These are phyloP conservation scores for Nebria ingens DNA, from an alignment of 1,140 invertebrate species.

Conservation along the genomic window DNA sequence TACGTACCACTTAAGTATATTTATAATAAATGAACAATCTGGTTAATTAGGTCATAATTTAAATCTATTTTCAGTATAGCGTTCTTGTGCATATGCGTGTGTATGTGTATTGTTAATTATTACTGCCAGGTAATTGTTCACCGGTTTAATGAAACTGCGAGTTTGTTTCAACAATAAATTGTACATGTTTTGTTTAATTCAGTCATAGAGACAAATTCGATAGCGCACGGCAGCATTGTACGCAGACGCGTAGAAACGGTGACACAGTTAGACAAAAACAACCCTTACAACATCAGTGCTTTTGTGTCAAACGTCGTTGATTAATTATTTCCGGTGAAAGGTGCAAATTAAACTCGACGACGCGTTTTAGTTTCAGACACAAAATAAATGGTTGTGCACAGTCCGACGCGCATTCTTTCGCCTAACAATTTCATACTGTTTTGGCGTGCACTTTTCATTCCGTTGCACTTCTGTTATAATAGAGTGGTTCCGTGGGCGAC, in stretches of 20 bases:
- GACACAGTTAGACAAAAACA: background rate
- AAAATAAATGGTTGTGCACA: slow-evolving; percentile 8
- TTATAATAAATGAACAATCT: no score
- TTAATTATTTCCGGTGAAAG: slow-evolving; percentile 6
- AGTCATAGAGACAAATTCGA: background rate
- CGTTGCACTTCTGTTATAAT: slow-evolving; percentile 1
- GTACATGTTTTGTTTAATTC: background rate
- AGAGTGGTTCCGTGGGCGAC: background rate
- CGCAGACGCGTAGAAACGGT: background rate
- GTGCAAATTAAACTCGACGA: slow-evolving; percentile 9
- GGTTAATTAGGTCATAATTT: no score
- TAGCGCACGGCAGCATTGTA: background rate
- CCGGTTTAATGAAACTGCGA: background rate
- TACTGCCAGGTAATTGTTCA: background rate
- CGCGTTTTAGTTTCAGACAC: slow-evolving; percentile 3
- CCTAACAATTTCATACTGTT: slow-evolving; percentile 6
- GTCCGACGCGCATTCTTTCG: slow-evolving; percentile 5
- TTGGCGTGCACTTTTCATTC: background rate
- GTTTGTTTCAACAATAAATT: background rate
- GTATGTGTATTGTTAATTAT: background rate
- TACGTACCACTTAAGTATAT: no score
- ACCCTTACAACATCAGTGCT: background rate
- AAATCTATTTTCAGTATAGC: no score
- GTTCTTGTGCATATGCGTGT: no score
- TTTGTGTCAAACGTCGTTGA: background rate